Base-by-base conservation (phyloP, 2,888 invertebrate genomes). In the Limnephilus marmoratus region DNA sequence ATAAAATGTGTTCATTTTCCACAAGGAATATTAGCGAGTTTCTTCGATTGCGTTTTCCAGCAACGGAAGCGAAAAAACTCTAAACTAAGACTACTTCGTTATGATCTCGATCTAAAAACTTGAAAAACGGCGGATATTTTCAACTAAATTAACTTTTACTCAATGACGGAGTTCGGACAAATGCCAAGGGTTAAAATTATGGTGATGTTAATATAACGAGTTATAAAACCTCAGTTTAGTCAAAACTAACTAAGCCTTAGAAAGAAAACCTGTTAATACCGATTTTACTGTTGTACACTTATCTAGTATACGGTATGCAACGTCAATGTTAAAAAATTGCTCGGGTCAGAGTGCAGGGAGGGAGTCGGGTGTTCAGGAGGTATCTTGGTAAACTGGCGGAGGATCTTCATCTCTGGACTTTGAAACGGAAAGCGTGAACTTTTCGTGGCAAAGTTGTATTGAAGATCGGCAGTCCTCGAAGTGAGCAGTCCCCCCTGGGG, bases 91-190 rank as follows among this genome's bases (percentile, higher is more conserved):
- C 85, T 90, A 53, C 68, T 85, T 90, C 15, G 85, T 82, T 53
- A 53, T 88, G 81, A 91, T 91, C 89, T 91, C 89, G 91, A 91
- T 91, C 91, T 91, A 89, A 91, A 89, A 91, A 91, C 91, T 91
- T 91, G 91, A 91, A 91, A 91, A 91, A 86, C 80, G 9, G 81
- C 31, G 31, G 2, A 31, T 37, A 41, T 68, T 81, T 81, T 34
- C n/a, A 83, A 29, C 31, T 81, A 37, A 85, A 83, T 41, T 31
- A 89, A 89, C 80, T 87, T 89, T 91, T 89, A 91, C 91, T 91
- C 91, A 91, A 91, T 91, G 91, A 91, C 89, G 89, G 91, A 37
- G 37, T 81, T 86, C 49, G 45, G 41, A 41, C 29, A 49, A 86
- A 86, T n/a, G 49, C 45, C 85, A 68, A 68, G 9, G 24, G 68